Evolutionary conservation across 2,797 vertebrate species (phyloP).

Genomic region (Linurgus olivaceus): DNA sequence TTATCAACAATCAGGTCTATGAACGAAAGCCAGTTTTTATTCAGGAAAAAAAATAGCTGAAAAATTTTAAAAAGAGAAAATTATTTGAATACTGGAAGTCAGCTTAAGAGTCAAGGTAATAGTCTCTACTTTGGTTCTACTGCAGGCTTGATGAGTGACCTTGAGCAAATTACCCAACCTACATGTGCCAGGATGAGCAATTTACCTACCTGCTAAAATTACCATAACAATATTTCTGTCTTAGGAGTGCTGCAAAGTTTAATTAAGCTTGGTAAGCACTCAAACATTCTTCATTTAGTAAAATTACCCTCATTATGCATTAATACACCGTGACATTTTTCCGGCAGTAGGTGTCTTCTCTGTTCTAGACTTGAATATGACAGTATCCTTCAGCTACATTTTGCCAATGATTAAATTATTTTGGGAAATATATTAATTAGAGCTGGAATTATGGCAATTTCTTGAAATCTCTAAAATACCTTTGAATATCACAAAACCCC

Average conservation of each 20-base stretch:
- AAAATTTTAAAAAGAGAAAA: background rate
- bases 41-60: background rate
- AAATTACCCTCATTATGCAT: constrained; percentile 45
- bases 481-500: background rate
- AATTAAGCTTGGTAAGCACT: constrained; percentile 59
- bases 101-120: background rate
- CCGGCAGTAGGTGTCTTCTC: background rate
- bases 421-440: background rate
- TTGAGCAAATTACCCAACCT: constrained; percentile 19
- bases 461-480: background rate
- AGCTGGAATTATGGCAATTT: background rate
- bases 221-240: constrained; percentile 58
- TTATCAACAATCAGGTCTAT: background rate
- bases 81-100: background rate
- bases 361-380: background rate
- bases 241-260: constrained; percentile 56
- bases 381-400: background rate
- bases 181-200: constrained; percentile 34
- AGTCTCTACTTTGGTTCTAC: background rate
- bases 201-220: constrained; percentile 46
- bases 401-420: constrained; percentile 5
- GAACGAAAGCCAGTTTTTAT: background rate
- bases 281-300: constrained; percentile 22
- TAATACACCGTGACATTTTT: constrained; percentile 9
- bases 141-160: constrained; percentile 3